Conservation (phyloP, 1,140 invertebrate genomes). For the Psilanteris sp. region DNA sequence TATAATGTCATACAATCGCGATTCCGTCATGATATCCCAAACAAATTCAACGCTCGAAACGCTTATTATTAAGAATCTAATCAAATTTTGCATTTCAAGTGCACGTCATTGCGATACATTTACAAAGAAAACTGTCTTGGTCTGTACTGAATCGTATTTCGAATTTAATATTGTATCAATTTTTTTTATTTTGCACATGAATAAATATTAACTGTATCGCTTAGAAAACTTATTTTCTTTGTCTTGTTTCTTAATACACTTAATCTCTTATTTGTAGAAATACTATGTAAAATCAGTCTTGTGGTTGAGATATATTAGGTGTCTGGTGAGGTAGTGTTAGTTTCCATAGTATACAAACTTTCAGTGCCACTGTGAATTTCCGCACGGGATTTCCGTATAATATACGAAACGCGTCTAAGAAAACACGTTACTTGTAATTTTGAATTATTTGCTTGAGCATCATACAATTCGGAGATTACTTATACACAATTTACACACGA, state of each 20-base stretch:
- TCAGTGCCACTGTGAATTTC: conserved; percentile 66
- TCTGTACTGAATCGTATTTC: conserved; percentile 20
- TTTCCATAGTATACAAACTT: conserved; percentile 77
- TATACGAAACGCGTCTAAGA: no score
- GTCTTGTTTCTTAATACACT: conserved; percentile 43
- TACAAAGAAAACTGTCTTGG: conserved; percentile 9
- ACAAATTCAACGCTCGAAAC: conserved; percentile 29
- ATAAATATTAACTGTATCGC: conserved; percentile 35
- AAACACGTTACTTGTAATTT: no score
- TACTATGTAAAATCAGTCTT: conserved; percentile 81
- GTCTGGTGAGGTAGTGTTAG: conserved; percentile 79
- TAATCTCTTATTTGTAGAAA: conserved; percentile 75
- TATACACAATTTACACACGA: no score
- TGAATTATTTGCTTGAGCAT: no score
- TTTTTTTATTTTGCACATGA: conserved; percentile 33
- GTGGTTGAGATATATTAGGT: conserved; percentile 79
- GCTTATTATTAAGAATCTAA: conserved; percentile 1
- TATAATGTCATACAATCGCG: conserved; percentile 34
- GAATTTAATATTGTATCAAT: no score
- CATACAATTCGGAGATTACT: no score
- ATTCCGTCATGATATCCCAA: no score
- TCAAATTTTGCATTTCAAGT: conserved; percentile 5
- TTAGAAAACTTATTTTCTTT: conserved; percentile 36
- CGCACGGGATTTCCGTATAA: no score
- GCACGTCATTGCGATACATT: conserved; percentile 1